phyloP scores from a whole-genome alignment of 2,797 vertebrate species.

The Hippocampus kuda region DNA sequence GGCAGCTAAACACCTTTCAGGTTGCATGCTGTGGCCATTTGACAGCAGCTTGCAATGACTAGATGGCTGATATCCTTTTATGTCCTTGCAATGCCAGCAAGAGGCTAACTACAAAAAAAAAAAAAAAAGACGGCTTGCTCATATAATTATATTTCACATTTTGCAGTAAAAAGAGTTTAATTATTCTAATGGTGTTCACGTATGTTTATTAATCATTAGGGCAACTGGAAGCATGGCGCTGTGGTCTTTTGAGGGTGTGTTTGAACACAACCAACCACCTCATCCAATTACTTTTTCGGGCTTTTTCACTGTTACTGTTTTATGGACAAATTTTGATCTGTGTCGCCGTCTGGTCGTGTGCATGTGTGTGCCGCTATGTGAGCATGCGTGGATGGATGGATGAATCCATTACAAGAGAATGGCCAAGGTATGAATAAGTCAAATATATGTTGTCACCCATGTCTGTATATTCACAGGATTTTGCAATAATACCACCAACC shows the following conservation, averaged over 20 bases:
- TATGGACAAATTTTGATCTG: conserved; percentile 39
- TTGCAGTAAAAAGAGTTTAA: conserved; percentile 46
- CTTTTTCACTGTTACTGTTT: conserved; percentile 30
- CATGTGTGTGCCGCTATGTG: conserved; percentile 28
- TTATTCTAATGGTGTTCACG: conserved; percentile 51
- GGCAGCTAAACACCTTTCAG: conserved; percentile 64
- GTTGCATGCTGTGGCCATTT: conserved; percentile 55
- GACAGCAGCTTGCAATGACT: conserved; percentile 24
- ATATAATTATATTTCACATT: conserved; percentile 38
- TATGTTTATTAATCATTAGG: conserved; percentile 63
- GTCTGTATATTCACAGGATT: background rate
- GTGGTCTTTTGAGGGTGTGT: conserved; percentile 42
- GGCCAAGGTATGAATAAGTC: background rate
- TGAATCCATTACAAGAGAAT: conserved; percentile 29
- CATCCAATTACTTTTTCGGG: conserved; percentile 38
- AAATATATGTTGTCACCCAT: background rate
- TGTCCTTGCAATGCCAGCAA: conserved; percentile 31
- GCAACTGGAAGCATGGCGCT: conserved; percentile 75
- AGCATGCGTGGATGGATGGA: conserved; percentile 37
- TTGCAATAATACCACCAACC: background rate
- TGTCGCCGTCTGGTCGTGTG: conserved; percentile 31
- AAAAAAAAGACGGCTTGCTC: conserved; percentile 40
- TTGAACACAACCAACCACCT: conserved; percentile 62
- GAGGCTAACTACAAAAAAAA: conserved; percentile 25
- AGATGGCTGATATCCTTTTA: conserved; percentile 18